Evolutionary conservation across 2,888 invertebrate genomes (phyloP), one percentile per base, ranked within the genome.

Genomic region (Cheilosia vernalis): DNA sequence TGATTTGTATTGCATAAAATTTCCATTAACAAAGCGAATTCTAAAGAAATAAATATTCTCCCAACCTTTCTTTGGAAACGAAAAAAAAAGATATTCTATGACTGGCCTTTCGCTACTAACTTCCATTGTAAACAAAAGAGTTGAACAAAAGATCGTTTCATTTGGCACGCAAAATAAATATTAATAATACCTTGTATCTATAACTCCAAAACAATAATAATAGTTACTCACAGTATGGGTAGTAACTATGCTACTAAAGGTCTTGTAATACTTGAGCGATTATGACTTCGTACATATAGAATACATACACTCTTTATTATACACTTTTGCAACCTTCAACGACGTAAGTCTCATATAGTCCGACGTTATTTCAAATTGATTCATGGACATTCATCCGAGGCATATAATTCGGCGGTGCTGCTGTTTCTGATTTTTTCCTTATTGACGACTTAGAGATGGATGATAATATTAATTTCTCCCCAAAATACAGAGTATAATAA

Each of bases 11-110:
- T 53, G 60, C 60, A 69, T 77, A 77, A 77, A 77, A 67, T 60
- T 61, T 69, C 76, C 76, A 77, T 67, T 13, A 40, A 61, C n/a
- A 21, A 42, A 51, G 27, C 47, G 17, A 60, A 42, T 77, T 77
- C 77, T 42, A 60, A 53, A 55, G 77, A 77, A 77, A 44, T 61
- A 58, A 66, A 67, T 66, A 67, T 76, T 58, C 58, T 9, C 76
- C 17, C 42, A 60, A 40, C 51, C 27, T 51, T 72, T 72, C 70
- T 51, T 33, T 13, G 24, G 60, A 27, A 61, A 60, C 47, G 5
- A 51, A 7, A 49, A 24, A 3, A 21, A 24, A 49, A 19, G 4
- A 24, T 13, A 37, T 37, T 33, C 13, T 13, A 37, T 4, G 21
- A 17, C 33, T 21, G 21, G 13, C 21, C 53, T 4, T 10, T 17